Evolutionary conservation across 23 tunicate species (phyloP).

Genomic region (Diplosoma virens): DNA sequence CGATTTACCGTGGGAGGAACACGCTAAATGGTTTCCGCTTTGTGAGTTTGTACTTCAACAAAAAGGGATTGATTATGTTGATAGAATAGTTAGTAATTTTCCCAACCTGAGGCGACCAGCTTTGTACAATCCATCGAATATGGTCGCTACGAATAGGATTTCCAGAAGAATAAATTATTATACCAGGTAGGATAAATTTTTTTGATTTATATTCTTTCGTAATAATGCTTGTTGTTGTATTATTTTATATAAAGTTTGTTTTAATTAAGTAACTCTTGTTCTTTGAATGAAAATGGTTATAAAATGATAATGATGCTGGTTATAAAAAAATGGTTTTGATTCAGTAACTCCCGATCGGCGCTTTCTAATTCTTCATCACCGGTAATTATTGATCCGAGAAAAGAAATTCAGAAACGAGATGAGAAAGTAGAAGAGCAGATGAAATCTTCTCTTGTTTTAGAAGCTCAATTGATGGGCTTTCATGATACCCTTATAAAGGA

Average conservation of each 20-base stretch:
- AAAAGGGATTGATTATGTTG: background rate
- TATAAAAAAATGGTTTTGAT: too few relatives aligned
- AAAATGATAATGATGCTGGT: too few relatives aligned
- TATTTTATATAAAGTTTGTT: too few relatives aligned
- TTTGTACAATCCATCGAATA: background rate
- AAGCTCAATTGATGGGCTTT: conserved; percentile 62
- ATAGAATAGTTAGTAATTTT: background rate
- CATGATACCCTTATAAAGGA: conserved; percentile 10
- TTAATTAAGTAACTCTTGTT: too few relatives aligned
- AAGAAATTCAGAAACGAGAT: conserved; percentile 17
- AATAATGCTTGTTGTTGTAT: too few relatives aligned
- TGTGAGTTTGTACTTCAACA: conserved; percentile 19
- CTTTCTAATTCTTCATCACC: background rate
- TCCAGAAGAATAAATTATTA: too few relatives aligned
- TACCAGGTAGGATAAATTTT: too few relatives aligned
- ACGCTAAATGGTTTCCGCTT: conserved; percentile 7
- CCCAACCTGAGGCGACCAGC: background rate
- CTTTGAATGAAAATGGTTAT: too few relatives aligned
- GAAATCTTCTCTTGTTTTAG: conserved; percentile 25
- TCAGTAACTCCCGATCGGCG: too few relatives aligned
- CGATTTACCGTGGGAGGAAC: too few relatives aligned
- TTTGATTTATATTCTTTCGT: too few relatives aligned
- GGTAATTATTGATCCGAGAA: conserved; percentile 32
- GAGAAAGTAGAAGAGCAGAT: conserved; percentile 26
- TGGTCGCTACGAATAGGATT: too few relatives aligned